A percentile compares a stretch with the other conserved stretches of the same genome.
Evolutionary conservation across 2,888 invertebrate genomes (phyloP).

Genomic region (Panopea generosa): DNA sequence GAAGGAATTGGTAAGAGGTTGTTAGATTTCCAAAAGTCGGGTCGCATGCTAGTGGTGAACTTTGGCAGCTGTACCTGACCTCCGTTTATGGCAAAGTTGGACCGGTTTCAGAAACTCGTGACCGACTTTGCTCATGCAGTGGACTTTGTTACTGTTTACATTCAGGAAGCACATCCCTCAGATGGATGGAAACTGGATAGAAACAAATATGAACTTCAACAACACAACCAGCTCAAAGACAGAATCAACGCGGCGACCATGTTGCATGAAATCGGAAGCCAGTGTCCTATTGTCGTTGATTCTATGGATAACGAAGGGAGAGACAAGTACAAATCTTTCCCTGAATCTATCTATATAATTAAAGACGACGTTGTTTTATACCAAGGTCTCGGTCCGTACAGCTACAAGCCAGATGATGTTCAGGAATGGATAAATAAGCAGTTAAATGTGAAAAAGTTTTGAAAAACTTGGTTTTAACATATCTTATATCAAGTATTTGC

Average conservation of each 20-base stretch:
- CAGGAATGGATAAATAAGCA: too few species aligned
- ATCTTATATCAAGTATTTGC: too few species aligned
- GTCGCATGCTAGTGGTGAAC: constrained; percentile 76
- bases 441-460: too few species aligned
- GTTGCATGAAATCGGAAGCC: constrained; percentile 35
- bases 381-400: too few species aligned
- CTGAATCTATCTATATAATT: too few species aligned
- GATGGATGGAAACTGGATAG: constrained; percentile 74
- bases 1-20: constrained; percentile 33
- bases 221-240: constrained; percentile 65
- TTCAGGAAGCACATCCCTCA: constrained; percentile 77
- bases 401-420: too few species aligned
- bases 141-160: constrained; percentile 78
- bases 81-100: constrained; percentile 78
- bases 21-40: constrained; percentile 52
- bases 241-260: constrained; percentile 67
- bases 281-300: constrained; percentile 72
- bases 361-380: too few species aligned
- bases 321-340: constrained; percentile 45
- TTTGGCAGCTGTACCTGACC: constrained; percentile 83
- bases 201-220: constrained; percentile 64
- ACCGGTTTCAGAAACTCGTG: constrained; percentile 67
- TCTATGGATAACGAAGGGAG: constrained; percentile 68
- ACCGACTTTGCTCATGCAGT: constrained; percentile 63
- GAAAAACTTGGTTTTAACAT: too few species aligned